Evolutionary conservation across 2,113 vertebrate genomes (phyloP), one percentile per base, ranked within the genome.

Genomic region (Proterorhinus semilunaris): DNA sequence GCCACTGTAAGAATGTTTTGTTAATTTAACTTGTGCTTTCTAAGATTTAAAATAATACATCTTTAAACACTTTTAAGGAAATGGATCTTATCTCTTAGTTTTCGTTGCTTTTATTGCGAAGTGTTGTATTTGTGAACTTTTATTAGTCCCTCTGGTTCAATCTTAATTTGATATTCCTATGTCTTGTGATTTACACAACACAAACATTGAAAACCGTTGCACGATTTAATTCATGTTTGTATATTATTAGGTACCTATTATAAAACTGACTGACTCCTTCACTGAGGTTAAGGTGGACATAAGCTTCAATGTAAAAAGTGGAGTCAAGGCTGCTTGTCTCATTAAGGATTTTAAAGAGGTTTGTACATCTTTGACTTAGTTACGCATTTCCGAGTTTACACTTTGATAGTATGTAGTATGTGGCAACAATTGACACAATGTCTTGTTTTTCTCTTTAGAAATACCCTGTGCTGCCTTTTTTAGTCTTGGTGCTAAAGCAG

Each of bases 261-360:
- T 99, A 85, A 99, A 99, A 86, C 92, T 99, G 88, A 99, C 96
- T 7, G 98, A 98, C 91, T 95, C 94, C 47, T 94, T 94, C 89
- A 98, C 98, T 11, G 98, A 99, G 85, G 98, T 99, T 74, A 99
- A 99, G 92, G 97, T 99, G 80, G 98, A 99, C 92, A 99, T 99
- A 93, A 99, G 98, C 93, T 99, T 99, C 94, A 99, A 99, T 64
- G 95, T 99, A 79, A 95, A 96, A 81, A 98, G 95, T 0, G 98
- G 97, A 0, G 95, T 99, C 62, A 96, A 98, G 91, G 96, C 97
- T 64, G 96, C 96, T 48, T 92, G 94, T 68, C 96, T 99, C 84
- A 98, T 99, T 90, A 98, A 95, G 92, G 97, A 98, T 78, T 99
- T 96, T 87, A 98, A 97, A 90, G 95, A 98, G 96, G 98, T 63